phyloP scores from a whole-genome alignment of 2,888 invertebrate species.

The Acronicta aceris region DNA sequence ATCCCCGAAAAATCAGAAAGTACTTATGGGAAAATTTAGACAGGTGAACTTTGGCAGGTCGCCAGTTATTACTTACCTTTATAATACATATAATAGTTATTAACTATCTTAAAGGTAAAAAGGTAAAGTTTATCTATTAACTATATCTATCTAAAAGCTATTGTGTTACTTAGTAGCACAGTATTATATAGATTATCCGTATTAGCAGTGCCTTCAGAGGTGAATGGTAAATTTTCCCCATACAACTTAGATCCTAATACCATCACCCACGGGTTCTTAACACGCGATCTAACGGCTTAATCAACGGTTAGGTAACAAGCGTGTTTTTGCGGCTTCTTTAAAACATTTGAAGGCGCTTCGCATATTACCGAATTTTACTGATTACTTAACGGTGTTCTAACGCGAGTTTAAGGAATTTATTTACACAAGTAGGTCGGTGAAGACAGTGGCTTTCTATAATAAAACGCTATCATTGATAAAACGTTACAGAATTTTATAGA shows the following conservation, averaged over 20 bases:
- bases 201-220: background rate
- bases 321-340: constrained; percentile 22
- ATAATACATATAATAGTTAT: no score
- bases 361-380: constrained; percentile 40
- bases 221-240: constrained; percentile 12
- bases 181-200: background rate
- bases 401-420: constrained; percentile 40
- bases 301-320: constrained; percentile 37
- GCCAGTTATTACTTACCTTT: no score
- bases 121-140: no score
- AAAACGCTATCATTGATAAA: constrained; percentile 15
- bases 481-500: constrained; percentile 12
- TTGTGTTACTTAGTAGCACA: no score
- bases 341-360: constrained; percentile 19
- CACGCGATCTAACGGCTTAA: constrained; percentile 53
- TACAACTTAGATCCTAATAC: constrained; percentile 23
- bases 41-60: no score
- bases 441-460: constrained; percentile 33
- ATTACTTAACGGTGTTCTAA: constrained; percentile 35
- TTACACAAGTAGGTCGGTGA: constrained; percentile 35
- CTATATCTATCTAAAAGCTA: no score
- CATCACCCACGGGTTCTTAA: constrained; percentile 18
- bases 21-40: no score
- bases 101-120: no score
- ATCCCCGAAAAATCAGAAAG: no score